Percentiles rank a stretch among this genome's conserved stretches.
Conservation (phyloP, 2,797 vertebrate species). For the Acrossocheilus wenchowensis region DNA sequence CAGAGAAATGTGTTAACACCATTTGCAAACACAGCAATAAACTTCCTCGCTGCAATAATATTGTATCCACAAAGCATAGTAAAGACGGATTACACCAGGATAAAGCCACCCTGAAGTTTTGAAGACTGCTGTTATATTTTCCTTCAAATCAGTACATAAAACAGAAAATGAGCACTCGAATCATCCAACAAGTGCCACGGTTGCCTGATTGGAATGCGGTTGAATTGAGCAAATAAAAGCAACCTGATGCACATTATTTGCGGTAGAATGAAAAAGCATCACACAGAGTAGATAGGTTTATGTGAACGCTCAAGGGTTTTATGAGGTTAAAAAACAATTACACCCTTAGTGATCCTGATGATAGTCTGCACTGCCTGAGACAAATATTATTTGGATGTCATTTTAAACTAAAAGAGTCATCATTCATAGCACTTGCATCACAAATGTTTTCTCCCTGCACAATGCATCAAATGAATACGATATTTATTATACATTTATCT, state of each 20-base stretch:
- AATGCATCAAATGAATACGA: not conserved
- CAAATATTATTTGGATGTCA: slow-evolving; percentile 16
- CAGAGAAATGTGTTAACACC: slow-evolving; percentile 27
- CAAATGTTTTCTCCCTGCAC: not conserved
- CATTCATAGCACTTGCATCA: not conserved
- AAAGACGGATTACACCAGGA: slow-evolving; percentile 11
- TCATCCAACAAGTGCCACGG: slow-evolving; percentile 44
- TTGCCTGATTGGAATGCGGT: slow-evolving; percentile 27
- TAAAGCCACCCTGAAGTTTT: slow-evolving; percentile 22
- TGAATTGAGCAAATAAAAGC: slow-evolving; percentile 46
- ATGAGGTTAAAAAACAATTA: slow-evolving; percentile 54
- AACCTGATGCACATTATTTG: slow-evolving; percentile 40
- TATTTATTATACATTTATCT: not conserved
- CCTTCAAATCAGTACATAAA: slow-evolving; percentile 38
- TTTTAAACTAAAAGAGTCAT: slow-evolving; percentile 12
- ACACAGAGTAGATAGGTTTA: slow-evolving; percentile 34
- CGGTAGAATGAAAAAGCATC: slow-evolving; percentile 33
- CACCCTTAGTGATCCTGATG: slow-evolving; percentile 48
- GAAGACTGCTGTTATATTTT: slow-evolving; percentile 8
- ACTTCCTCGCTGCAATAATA: slow-evolving; percentile 35
- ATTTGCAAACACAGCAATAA: slow-evolving; percentile 37
- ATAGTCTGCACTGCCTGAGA: slow-evolving; percentile 20
- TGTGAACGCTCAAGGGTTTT: slow-evolving; percentile 48
- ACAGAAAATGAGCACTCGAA: slow-evolving; percentile 44
- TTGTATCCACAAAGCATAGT: slow-evolving; percentile 29